These are phyloP conservation scores for Hydrolagus colliei DNA, from an alignment of 2,797 vertebrate genomes.

Conservation along the genomic window DNA sequence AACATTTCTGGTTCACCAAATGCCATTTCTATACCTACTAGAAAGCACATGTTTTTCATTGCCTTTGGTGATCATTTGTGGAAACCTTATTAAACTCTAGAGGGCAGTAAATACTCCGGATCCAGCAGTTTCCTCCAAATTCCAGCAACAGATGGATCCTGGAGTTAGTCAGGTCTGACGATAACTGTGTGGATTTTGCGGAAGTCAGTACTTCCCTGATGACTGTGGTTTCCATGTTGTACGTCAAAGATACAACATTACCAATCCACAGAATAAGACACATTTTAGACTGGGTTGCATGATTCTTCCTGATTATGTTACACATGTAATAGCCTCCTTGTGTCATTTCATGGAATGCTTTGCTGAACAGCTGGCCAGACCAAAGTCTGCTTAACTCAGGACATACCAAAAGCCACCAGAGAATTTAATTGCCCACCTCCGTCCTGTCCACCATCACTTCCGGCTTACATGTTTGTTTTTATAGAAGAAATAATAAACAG, in stretches of 20 bases:
- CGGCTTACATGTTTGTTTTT: not conserved
- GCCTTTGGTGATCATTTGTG: not conserved
- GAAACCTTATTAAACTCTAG: constrained; percentile 45
- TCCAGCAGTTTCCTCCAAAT: not conserved
- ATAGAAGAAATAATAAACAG: not conserved
- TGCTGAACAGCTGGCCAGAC: not conserved
- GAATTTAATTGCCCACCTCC: not conserved
- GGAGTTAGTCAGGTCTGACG: not conserved
- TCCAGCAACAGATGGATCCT: not conserved
- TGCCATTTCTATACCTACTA: not conserved
- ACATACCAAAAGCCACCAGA: not conserved
- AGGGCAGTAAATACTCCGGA: constrained; percentile 49
- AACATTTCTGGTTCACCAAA: not conserved
- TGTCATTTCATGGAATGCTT: not conserved
- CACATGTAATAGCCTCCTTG: not conserved
- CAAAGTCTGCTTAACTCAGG: not conserved
- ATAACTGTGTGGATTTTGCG: not conserved
- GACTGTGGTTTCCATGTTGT: not conserved
- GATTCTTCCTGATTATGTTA: not conserved
- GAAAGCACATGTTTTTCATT: too few species aligned
- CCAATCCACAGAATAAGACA: not conserved
- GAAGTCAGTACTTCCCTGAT: not conserved
- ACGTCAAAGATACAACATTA: not conserved
- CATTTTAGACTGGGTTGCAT: not conserved
- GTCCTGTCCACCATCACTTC: not conserved